Evolutionary conservation across 2,797 vertebrate species (phyloP).

Genomic region (Anguilla marmorata): DNA sequence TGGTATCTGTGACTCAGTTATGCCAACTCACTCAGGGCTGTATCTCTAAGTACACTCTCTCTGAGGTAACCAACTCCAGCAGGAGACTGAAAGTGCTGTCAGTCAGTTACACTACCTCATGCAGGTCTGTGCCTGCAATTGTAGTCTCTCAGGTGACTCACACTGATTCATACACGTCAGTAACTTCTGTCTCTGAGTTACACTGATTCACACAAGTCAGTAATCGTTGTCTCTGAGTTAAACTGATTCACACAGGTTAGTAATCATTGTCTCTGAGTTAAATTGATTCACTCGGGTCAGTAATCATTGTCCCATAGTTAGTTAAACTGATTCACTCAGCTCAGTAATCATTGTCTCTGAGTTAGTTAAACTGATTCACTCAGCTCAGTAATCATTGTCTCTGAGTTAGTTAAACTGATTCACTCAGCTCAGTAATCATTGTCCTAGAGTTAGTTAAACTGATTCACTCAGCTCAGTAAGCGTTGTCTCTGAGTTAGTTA

Average conservation of each 20-base stretch:
- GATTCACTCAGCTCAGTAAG: not conserved
- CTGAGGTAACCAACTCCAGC: not conserved
- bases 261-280: too few relatives aligned
- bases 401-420: not conserved
- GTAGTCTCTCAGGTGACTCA: constrained; percentile 8
- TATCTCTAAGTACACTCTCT: not conserved
- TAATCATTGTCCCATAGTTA: not conserved
- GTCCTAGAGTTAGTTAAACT: not conserved
- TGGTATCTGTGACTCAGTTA: not conserved
- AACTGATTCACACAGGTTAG: too few relatives aligned
- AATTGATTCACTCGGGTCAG: not conserved
- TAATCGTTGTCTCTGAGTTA: too few relatives aligned
- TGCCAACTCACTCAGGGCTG: not conserved
- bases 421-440: not conserved
- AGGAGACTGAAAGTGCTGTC: not conserved
- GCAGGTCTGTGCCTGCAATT: not conserved
- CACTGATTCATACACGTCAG: not conserved
- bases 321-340: not conserved
- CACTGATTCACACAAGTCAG: too few relatives aligned
- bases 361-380: not conserved
- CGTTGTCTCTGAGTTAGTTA: not conserved
- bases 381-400: not conserved
- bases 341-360: not conserved
- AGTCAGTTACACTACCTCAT: not conserved
- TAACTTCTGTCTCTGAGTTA: not conserved